phyloP scores from a whole-genome alignment of 2,113 vertebrate species.

The Varanus salvator region DNA sequence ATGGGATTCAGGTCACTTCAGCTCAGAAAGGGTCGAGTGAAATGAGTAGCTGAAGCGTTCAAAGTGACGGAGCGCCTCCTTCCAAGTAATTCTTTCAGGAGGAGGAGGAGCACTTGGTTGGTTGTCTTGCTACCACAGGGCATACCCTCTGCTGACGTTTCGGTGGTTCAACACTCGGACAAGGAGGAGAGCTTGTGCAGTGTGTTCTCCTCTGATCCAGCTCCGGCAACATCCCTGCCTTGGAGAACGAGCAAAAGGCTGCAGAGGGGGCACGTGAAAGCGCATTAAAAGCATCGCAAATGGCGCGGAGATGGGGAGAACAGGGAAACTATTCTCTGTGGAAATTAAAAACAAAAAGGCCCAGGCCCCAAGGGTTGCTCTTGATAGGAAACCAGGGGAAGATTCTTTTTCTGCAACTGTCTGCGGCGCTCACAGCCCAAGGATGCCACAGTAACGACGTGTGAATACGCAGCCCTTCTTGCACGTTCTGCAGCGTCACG shows the following conservation, averaged over 20 bases:
- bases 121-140: neutral
- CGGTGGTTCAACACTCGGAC: no score
- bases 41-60: neutral
- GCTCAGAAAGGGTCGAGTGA: neutral
- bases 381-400: neutral
- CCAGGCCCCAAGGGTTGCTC: neutral
- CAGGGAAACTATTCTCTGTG: neutral
- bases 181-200: neutral
- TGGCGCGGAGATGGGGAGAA: neutral
- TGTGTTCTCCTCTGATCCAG: neutral
- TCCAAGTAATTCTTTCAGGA: neutral
- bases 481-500: neutral
- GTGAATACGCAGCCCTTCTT: neutral
- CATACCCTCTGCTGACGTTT: no score
- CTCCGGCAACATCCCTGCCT: neutral
- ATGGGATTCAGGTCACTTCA: neutral
- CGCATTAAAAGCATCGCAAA: neutral
- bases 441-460: neutral
- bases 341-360: neutral
- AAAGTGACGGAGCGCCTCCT: neutral
- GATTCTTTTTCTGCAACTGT: neutral
- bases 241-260: neutral
- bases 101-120: neutral
- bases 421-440: neutral
- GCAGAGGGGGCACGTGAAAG: neutral